Evolutionary conservation across 1,140 invertebrate genomes (phyloP), one percentile per base, ranked within the genome.

Genomic region (Pseudomyrmex sp.): DNA sequence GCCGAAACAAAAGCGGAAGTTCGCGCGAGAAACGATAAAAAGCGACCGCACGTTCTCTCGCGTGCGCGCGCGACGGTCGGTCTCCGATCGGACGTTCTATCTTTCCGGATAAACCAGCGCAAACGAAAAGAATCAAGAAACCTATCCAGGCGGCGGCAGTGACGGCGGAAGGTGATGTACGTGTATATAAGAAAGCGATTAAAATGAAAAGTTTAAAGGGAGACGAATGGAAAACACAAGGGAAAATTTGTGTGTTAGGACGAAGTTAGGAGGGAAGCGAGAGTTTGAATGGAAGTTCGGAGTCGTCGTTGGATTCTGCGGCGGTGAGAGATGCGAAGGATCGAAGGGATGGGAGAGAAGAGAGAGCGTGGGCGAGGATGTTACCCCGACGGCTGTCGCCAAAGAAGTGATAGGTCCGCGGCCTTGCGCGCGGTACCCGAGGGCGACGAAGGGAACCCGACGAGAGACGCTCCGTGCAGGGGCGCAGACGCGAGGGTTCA

Each of bases 351-450:
- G 83, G 79, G 35, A 59, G 44, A 63, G 72, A 26, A 69, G 73
- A 73, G 66, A 84, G 89, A 92, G 89, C 62, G 70, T 92, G 93
- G 88, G 90, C 89, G 87, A 92, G 92, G 93, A 93, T 94, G 93
- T 91, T 93, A 91, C 92, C 91, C 92, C 88, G 90, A 92, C 90
- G 92, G 93, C 92, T 93, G 93, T 93, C 93, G 93, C 92, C 92
- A 94, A 93, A 93, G 93, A 94, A 94, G 93, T 93, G 92, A 93
- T 92, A 92, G 90, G 90, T 91, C 90, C 91, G 91, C 92, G 88
- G 91, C 87, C 88, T 92, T 85, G 91, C 91, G 90, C 86, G 90
- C 84, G 93, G 89, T 91, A 93, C 91, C 93, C 91, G 91, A 87
- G 88, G 35, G 35, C 35, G 35, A 85, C 88, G 88, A 84, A 89